phyloP scores from a whole-genome alignment of 2,113 vertebrate genomes.

The Protobothrops mucrosquamatus region DNA sequence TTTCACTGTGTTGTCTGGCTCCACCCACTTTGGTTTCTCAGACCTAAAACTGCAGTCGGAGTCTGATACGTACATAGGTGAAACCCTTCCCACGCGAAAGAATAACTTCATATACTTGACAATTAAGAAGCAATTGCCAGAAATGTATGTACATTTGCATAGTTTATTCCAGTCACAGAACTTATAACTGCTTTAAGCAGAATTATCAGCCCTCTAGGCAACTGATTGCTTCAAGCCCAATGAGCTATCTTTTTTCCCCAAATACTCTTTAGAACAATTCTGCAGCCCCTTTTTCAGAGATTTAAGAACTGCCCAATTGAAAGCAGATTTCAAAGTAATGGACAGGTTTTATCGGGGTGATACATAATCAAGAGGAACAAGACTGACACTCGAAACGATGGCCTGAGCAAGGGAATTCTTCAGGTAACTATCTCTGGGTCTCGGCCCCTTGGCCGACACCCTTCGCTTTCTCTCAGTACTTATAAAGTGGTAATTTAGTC shows the following conservation, averaged over 20 bases:
- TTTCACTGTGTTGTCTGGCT: not conserved
- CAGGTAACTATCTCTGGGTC: not conserved
- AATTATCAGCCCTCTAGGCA: not conserved
- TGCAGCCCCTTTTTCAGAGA: not conserved
- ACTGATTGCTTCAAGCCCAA: not conserved
- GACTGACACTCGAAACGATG: not conserved
- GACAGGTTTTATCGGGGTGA: not conserved
- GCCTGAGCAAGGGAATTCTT: not conserved
- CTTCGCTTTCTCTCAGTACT: not conserved
- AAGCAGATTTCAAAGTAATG: not conserved
- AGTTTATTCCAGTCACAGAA: conserved; percentile 11
- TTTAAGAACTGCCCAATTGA: not conserved
- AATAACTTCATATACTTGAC: not conserved
- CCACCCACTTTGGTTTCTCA: not conserved
- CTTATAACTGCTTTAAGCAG: not conserved
- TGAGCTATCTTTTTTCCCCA: not conserved
- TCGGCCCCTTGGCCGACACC: not conserved
- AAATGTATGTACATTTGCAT: not conserved
- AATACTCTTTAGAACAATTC: not conserved
- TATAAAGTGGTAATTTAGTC: not conserved
- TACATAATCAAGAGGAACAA: not conserved
- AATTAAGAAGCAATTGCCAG: not conserved
- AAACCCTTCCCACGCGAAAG: not conserved
- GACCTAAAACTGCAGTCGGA: not conserved
- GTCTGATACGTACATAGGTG: not conserved